Conservation (phyloP, 2,797 vertebrate genomes). For the Alca torda region DNA sequence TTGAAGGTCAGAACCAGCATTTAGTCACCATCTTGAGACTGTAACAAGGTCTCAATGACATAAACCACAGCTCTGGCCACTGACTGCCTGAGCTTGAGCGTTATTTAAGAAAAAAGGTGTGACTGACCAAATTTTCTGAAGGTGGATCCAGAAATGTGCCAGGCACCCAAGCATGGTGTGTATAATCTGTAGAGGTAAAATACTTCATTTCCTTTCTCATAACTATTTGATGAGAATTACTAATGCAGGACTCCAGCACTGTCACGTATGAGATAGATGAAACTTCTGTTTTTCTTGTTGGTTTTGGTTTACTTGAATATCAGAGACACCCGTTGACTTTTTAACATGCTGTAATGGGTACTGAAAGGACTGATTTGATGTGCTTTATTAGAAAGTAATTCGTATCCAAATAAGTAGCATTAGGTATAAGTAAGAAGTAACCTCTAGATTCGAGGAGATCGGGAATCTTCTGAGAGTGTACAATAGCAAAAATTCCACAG, state of each 20-base stretch:
- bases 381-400: background rate
- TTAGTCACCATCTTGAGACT: background rate
- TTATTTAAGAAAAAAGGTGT: background rate
- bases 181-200: background rate
- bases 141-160: background rate
- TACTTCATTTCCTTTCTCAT: background rate
- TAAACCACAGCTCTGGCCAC: background rate
- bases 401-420: background rate
- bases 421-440: background rate
- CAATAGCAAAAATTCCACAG: background rate
- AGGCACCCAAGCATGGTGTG: background rate
- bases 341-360: background rate
- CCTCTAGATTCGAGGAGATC: background rate
- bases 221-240: background rate
- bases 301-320: background rate
- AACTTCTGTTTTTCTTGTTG: background rate
- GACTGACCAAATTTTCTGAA: background rate
- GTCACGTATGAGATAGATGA: background rate
- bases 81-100: background rate
- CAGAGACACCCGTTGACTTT: background rate
- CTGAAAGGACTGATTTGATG: background rate
- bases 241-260: background rate
- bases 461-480: background rate
- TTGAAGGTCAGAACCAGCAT: background rate
- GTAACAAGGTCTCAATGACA: background rate